Percentiles rank a stretch among this genome's conserved stretches.
Conservation (phyloP, 2,113 vertebrate genomes). For the Porphyrio hochstetteri region DNA sequence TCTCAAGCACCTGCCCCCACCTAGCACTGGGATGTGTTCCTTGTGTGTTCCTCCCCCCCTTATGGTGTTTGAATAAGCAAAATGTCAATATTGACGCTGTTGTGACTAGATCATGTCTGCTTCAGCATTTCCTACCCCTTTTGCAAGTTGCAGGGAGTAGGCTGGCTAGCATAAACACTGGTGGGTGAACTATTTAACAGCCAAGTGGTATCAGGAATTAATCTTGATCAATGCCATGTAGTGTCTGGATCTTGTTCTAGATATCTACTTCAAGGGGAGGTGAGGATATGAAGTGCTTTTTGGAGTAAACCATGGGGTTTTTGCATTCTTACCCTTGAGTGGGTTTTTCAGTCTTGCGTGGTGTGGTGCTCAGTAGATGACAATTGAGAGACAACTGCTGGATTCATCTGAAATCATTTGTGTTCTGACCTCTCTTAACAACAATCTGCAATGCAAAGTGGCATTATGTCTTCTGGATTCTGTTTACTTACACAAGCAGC, state of each 20-base stretch:
- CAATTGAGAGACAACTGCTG: background rate
- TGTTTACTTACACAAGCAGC: background rate
- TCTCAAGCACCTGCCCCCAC: background rate
- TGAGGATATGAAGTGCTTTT: background rate
- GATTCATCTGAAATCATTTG: background rate
- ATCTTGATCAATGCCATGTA: background rate
- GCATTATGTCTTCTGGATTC: background rate
- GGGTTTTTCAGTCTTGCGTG: background rate
- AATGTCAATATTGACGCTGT: slow-evolving; percentile 25
- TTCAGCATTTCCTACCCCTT: background rate
- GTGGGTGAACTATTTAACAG: background rate
- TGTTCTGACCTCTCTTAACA: background rate
- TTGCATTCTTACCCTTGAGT: background rate
- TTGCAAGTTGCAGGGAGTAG: background rate
- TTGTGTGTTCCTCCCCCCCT: background rate
- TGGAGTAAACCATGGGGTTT: background rate
- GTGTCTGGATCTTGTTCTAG: background rate
- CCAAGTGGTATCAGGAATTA: background rate
- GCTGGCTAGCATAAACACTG: background rate
- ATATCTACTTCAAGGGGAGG: background rate
- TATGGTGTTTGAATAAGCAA: background rate
- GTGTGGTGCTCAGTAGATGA: background rate
- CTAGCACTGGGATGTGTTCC: background rate
- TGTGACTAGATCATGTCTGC: background rate
- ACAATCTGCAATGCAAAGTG: background rate